Base-by-base conservation (phyloP, 2,888 invertebrate genomes). In the Hybos culiciformis region DNA sequence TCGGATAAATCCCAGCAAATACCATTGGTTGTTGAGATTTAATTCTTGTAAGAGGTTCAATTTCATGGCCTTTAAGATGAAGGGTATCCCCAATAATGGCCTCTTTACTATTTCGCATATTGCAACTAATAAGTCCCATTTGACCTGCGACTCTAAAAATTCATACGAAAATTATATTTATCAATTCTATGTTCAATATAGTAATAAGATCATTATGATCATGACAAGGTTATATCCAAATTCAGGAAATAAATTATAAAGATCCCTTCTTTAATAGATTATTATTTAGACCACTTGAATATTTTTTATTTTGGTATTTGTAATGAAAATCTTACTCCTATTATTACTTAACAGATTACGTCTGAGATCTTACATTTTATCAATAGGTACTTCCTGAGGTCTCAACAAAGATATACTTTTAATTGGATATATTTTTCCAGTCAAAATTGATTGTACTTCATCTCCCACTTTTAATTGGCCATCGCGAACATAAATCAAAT, bases 91-190 rank as follows among this genome's bases (percentile, higher is more conserved):
- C 88, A 43, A 88, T 77, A 44, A 71, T 63, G 2, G 83, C 79
- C 59, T 87, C 85, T 50, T 74, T 72, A 32, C 78, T 75, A 32
- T 75, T 74, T 47, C 79, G 71, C 78, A 91, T 86, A 53, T 81
- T 83, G 54, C 85, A 84, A 3, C 78, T 78, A 46, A 97, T 67
- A 59, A 88, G 81, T 6, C 94, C 94, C 51, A 96, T 92, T 73
- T 97, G 96, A 3, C 97, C 97, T 38, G 93, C 90, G 33, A 72
- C 66, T 53, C 77, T 77, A 51, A 39, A 60, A 54, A 5, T 12
- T n/a, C 26, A 29, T 5, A 26, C 3, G 12, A 5, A 26, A 5
- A 12, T 12, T 26, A 26, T 6, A 26, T 26, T 26, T 5, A 26
- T 29, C 2, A n/a, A 5, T 29, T n/a, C 12, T n/a, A 23, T 12